A percentile compares a stretch with the other conserved stretches of the same genome.
Evolutionary conservation across 2,113 vertebrate genomes (phyloP).

Genomic region (Beaufortia kweichowensis): DNA sequence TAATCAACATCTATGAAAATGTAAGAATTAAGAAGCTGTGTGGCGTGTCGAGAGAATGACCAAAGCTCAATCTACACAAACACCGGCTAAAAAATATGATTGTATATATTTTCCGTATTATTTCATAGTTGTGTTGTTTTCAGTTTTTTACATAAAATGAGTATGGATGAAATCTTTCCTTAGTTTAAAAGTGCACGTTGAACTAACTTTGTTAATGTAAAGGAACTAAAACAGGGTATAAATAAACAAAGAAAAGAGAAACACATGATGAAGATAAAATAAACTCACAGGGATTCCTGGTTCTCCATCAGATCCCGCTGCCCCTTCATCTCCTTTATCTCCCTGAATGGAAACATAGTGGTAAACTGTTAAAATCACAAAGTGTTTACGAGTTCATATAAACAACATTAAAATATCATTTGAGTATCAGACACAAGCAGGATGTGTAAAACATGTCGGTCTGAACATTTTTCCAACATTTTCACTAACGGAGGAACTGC

Average conservation of each 20-base stretch:
- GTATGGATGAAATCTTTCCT: too few relatives aligned
- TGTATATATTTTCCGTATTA: too few relatives aligned
- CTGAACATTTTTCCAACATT: too few relatives aligned
- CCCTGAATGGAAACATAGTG: slow-evolving; percentile 49
- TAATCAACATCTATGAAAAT: too few relatives aligned
- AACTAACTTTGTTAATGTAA: too few relatives aligned
- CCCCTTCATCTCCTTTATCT: slow-evolving; percentile 51
- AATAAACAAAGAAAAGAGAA: slow-evolving; percentile 1
- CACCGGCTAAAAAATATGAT: too few relatives aligned
- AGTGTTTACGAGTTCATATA: neutral
- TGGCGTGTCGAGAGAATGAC: too few relatives aligned
- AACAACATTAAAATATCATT: neutral
- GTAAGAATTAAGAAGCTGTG: too few relatives aligned
- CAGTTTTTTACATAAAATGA: too few relatives aligned
- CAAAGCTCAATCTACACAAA: too few relatives aligned
- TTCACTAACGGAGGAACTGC: neutral
- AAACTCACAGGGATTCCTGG: slow-evolving; percentile 55
- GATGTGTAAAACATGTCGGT: neutral
- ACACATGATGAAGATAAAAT: neutral
- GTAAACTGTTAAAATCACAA: neutral
- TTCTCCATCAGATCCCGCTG: slow-evolving; percentile 49
- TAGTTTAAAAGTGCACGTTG: too few relatives aligned
- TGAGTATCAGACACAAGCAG: neutral
- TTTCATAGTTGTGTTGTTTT: too few relatives aligned
- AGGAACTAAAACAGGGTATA: neutral